Evolutionary conservation across 2,113 vertebrate genomes (phyloP).

Genomic region (Glaucidium brasilianum): DNA sequence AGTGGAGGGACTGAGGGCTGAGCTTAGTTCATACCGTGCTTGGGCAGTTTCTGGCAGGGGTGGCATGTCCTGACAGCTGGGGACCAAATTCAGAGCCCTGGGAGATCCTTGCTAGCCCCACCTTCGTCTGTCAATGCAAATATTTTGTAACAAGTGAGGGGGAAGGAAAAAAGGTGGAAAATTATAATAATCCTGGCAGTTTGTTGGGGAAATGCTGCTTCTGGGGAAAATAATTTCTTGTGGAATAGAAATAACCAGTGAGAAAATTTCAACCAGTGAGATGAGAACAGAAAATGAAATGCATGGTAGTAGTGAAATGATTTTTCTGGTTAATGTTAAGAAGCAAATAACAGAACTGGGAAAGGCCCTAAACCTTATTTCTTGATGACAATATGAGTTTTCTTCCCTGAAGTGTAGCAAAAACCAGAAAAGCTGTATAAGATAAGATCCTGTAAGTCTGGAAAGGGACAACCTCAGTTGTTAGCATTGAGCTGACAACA

Average conservation of each 20-base stretch:
- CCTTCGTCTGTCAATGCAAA: neutral
- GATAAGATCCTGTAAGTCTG: neutral
- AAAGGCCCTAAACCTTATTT: neutral
- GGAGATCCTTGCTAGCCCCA: neutral
- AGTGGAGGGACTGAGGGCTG: fast-evolving
- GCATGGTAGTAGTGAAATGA: neutral
- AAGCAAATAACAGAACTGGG: neutral
- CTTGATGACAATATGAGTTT: neutral
- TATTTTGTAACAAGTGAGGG: neutral
- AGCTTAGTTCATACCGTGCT: neutral
- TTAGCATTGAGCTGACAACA: neutral
- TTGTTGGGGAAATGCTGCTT: neutral
- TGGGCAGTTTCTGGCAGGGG: neutral
- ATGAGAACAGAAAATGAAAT: neutral
- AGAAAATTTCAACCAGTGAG: neutral
- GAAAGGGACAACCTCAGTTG: neutral
- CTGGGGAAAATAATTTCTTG: neutral
- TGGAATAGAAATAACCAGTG: neutral
- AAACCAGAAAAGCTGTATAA: neutral
- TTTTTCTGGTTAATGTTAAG: neutral
- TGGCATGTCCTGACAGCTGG: neutral
- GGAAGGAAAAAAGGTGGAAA: neutral
- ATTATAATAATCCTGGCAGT: neutral
- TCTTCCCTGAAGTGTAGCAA: neutral
- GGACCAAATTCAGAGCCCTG: neutral